Conservation (phyloP, 2,888 invertebrate species). For the Pterostichus madidus region DNA sequence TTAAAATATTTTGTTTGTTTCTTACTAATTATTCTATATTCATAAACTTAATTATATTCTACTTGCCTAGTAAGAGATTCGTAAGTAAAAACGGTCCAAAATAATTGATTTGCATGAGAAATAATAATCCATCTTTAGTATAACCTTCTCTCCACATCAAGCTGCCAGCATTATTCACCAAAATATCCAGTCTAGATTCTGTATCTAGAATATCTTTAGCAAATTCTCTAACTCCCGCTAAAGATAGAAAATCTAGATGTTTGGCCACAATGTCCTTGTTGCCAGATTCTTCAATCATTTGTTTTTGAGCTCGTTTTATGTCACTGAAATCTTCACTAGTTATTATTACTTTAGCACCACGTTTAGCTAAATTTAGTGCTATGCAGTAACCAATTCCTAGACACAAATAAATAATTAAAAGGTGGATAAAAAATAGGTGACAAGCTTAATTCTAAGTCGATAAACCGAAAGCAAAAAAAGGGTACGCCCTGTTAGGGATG, state of each 20-base stretch:
- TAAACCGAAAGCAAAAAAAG: no score
- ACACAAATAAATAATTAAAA: conserved; percentile 43
- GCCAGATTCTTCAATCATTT: conserved; percentile 74
- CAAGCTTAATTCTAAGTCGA: no score
- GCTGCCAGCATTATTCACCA: conserved; percentile 84
- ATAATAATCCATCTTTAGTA: conserved; percentile 83
- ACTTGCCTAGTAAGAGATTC: conserved; percentile 80
- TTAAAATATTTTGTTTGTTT: no score
- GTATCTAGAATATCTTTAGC: conserved; percentile 80
- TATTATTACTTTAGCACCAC: conserved; percentile 80
- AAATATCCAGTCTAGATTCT: conserved; percentile 81
- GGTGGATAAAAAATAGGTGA: no score
- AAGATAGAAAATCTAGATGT: conserved; percentile 79
- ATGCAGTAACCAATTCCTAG: conserved; percentile 77
- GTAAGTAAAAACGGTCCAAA: conserved; percentile 87
- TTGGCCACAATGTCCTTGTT: conserved; percentile 75
- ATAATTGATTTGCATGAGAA: conserved; percentile 85
- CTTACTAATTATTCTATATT: no score
- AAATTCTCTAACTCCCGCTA: conserved; percentile 81
- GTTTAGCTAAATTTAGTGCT: conserved; percentile 76
- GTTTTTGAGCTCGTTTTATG: conserved; percentile 73
- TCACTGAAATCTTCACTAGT: conserved; percentile 78
- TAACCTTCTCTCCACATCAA: conserved; percentile 74
- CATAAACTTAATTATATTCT: conserved; percentile 36
- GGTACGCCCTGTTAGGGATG: no score